Conservation (phyloP, 2,888 invertebrate genomes). For the Brachylomia viminalis region DNA sequence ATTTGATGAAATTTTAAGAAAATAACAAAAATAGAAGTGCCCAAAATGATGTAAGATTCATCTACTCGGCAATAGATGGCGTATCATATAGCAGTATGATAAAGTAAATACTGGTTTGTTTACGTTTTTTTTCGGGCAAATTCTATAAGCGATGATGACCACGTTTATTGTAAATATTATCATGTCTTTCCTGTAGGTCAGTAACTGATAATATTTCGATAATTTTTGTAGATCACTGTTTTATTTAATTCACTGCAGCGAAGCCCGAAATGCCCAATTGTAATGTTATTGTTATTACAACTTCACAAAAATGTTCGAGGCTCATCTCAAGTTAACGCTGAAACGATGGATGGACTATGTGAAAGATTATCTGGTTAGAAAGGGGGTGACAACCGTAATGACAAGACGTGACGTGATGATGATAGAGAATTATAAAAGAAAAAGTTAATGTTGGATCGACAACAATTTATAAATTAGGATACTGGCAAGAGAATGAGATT, state of each 20-base stretch:
- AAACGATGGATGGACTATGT: neutral
- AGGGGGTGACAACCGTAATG: neutral
- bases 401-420: too few species aligned
- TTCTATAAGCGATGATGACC: conserved; percentile 3
- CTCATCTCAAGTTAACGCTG: neutral
- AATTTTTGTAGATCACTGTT: neutral
- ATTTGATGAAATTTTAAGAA: neutral
- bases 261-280: too few species aligned
- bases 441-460: too few species aligned
- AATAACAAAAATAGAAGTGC: neutral
- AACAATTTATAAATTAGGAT: neutral
- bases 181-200: conserved; percentile 34
- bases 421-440: neutral
- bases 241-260: neutral
- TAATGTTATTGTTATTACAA: neutral
- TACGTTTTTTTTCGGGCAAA: conserved; percentile 15
- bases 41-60: neutral
- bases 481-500: neutral
- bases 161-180: conserved; percentile 26
- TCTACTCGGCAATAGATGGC: conserved; percentile 59
- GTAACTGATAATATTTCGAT: conserved; percentile 24
- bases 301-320: neutral
- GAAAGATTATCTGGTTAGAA: neutral
- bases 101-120: conserved; percentile 1
- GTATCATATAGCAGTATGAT: neutral